These are phyloP conservation scores for Caenorhabditis japonica DNA, from an alignment of 2,888 invertebrate genomes.

Conservation along the genomic window DNA sequence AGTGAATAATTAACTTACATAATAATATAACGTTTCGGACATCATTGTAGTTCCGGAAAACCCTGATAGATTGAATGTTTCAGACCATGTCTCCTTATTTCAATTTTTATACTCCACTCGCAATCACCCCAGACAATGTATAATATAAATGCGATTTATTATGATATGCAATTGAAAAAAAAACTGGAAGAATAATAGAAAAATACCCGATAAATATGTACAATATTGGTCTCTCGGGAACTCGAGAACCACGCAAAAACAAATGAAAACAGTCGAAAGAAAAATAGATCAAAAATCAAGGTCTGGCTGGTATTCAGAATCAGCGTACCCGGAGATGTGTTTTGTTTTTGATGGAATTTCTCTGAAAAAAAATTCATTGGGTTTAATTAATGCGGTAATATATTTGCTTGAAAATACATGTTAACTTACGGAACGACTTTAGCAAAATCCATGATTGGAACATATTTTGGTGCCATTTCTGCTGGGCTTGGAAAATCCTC, in stretches of 20 bases:
- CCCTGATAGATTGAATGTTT: no score
- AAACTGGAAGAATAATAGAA: constrained; percentile 35
- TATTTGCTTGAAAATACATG: background rate
- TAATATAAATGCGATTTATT: background rate
- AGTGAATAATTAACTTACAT: no score
- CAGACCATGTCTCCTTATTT: background rate
- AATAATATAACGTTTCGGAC: no score
- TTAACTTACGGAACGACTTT: constrained; percentile 50
- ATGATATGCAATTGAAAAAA: background rate
- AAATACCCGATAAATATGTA: constrained; percentile 40
- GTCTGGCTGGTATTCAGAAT: constrained; percentile 43
- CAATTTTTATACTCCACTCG: background rate
- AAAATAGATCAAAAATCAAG: constrained; percentile 36
- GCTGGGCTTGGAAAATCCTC: constrained; percentile 48
- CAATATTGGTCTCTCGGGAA: constrained; percentile 16
- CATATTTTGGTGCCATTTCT: constrained; percentile 41
- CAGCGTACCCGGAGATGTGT: constrained; percentile 39
- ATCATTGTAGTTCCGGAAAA: no score
- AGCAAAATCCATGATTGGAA: constrained; percentile 51
- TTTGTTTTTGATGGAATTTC: constrained; percentile 49
- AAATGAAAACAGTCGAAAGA: background rate
- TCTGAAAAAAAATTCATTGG: no score
- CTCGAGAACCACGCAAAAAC: constrained; percentile 3
- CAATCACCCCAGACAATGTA: background rate
- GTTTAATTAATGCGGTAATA: no score